These are phyloP conservation scores for Hydractinia symbiolongicarpus DNA, from an alignment of 30 jellyfish, hydroid and myxozoan genomes.

Conservation along the genomic window DNA sequence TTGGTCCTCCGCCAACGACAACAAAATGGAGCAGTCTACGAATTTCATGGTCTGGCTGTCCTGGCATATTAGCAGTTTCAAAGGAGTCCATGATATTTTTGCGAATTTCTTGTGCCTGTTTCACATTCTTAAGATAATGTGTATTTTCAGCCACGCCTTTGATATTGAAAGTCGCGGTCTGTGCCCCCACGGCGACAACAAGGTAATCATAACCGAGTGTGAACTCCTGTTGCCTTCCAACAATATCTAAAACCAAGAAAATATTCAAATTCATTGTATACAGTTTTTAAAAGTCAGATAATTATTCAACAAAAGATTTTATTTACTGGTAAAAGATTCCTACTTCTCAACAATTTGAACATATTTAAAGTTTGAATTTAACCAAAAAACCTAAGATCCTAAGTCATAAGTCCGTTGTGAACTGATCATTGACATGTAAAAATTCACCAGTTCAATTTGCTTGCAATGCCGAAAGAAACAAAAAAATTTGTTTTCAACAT, in stretches of 20 bases:
- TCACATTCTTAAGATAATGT: conserved; percentile 53
- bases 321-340: too few species aligned
- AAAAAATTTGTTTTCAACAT: too few species aligned
- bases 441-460: too few species aligned
- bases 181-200: conserved; percentile 82
- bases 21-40: conserved; percentile 77
- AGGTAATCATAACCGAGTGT: conserved; percentile 31
- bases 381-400: too few species aligned
- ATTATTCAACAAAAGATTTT: neutral
- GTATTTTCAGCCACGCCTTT: conserved; percentile 55
- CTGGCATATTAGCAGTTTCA: conserved; percentile 91
- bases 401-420: too few species aligned
- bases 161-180: conserved; percentile 75
- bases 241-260: conserved; percentile 37
- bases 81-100: conserved; percentile 65
- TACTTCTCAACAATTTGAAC: too few species aligned
- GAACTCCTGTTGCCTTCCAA: conserved; percentile 20
- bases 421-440: too few species aligned
- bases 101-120: conserved; percentile 76
- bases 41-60: conserved; percentile 64
- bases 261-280: neutral
- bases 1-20: conserved; percentile 98
- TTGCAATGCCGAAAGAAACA: too few species aligned
- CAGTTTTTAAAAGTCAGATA: neutral
- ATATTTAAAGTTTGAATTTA: too few species aligned